Evolutionary conservation across 2,888 invertebrate species (phyloP), one percentile per base, ranked within the genome.

Genomic region (Rhyacophila evoluta): DNA sequence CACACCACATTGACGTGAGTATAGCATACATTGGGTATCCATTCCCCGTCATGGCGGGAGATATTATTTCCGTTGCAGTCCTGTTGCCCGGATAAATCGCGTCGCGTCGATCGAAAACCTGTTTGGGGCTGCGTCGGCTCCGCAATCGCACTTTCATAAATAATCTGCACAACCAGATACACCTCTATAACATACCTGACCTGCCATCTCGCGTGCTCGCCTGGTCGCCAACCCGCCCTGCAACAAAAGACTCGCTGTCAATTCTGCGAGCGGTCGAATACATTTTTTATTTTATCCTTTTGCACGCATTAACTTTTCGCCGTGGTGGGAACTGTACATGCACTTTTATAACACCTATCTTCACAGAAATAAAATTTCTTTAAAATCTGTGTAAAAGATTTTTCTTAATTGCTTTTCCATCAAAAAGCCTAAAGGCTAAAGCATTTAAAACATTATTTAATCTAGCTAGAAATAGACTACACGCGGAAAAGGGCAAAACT

Each of bases 71-170:
- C 55, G 55, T 19, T 55, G 55, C 55, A 55, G 19, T 55, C 55
- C 55, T 55, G 55, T 19, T 55, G 55, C 55, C 55, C 55, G 55
- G 55, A 55, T 55, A 55, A 55, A 55, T 55, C 55, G 37, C 72
- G 33, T 27, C 28, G 75, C 70, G 68, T 75, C 71, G 33, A 70
- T 33, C 76, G 70, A 76, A 55, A 76, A 76, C 76, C 76, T 71
- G 76, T 76, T 76, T 76, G 19, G 39, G 72, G 38, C 36, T 12
- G 76, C 33, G 76, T 70, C 29, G 75, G 19, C 55, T 19, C 12
- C 19, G 55, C 55, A 55, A 55, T 55, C 55, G 55, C 25, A 55
- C 55, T 55, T 55, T 55, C 55, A 55, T 55, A 55, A 55, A 55
- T 55, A 55, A 55, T 55, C 55, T 55, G 55, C 55, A 55, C 55